Percentiles rank a stretch among this genome's conserved stretches.
Evolutionary conservation across 1,140 invertebrate genomes (phyloP).

Genomic region (Medauroidea extradentata): DNA sequence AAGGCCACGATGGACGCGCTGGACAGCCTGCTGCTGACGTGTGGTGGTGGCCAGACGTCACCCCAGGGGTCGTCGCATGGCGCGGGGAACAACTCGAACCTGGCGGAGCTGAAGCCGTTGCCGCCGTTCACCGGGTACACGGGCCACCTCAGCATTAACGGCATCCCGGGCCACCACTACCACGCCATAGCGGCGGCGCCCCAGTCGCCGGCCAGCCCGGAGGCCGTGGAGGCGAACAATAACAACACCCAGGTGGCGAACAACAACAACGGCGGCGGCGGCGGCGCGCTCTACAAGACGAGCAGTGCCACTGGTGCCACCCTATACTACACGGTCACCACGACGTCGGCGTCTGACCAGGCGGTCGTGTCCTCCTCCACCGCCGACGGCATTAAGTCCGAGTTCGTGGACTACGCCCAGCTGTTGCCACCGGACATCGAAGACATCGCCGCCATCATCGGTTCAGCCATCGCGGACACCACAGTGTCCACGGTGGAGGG

Average conservation of each 20-base stretch:
- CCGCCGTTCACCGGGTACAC: constrained; percentile 82
- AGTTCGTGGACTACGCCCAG: constrained; percentile 48
- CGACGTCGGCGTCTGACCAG: constrained; percentile 22
- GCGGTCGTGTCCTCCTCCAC: constrained; percentile 40
- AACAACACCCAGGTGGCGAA: constrained; percentile 47
- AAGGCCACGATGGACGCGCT: constrained; percentile 56
- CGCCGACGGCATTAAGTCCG: constrained; percentile 43
- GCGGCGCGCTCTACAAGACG: constrained; percentile 28
- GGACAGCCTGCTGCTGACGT: constrained; percentile 55
- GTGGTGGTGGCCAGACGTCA: constrained; percentile 38
- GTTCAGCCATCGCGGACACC: constrained; percentile 83
- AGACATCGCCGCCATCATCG: constrained; percentile 82
- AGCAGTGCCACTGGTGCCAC: constrained; percentile 1
- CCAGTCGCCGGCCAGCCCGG: constrained; percentile 41
- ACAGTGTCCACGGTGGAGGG: constrained; percentile 55
- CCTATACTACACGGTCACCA: constrained; percentile 13
- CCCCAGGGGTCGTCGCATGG: constrained; percentile 35
- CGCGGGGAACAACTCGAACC: constrained; percentile 45
- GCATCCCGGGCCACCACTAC: constrained; percentile 80
- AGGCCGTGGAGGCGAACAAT: constrained; percentile 58
- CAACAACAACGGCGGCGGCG: constrained; percentile 44
- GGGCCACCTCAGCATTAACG: constrained; percentile 74
- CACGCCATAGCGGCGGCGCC: constrained; percentile 63
- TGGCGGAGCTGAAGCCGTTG: constrained; percentile 80
- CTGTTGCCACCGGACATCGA: constrained; percentile 62